Conservation (phyloP, 1,140 invertebrate genomes). For the Drosophila insularis region DNA sequence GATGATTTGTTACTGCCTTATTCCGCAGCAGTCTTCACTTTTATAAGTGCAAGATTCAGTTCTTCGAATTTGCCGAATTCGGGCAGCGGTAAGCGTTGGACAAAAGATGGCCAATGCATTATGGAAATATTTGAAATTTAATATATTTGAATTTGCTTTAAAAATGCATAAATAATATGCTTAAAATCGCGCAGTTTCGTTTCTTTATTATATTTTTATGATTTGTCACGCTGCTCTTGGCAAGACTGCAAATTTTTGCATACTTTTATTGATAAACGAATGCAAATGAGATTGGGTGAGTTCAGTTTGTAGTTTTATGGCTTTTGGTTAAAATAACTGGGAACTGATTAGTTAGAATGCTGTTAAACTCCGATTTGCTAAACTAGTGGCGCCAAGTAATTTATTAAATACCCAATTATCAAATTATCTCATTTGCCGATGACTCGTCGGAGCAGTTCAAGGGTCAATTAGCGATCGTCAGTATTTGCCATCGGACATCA, state of each 20-base stretch:
- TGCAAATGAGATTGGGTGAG: slow-evolving; percentile 49
- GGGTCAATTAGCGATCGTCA: slow-evolving; percentile 55
- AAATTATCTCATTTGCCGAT: slow-evolving; percentile 60
- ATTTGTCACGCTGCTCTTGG: slow-evolving; percentile 41
- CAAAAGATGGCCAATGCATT: slow-evolving; percentile 26
- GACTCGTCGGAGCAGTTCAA: slow-evolving; percentile 60
- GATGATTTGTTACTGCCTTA: slow-evolving; percentile 55
- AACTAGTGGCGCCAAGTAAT: slow-evolving; percentile 73
- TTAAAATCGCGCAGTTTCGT: slow-evolving; percentile 40
- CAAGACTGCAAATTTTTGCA: slow-evolving; percentile 46
- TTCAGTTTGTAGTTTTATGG: slow-evolving; percentile 9
- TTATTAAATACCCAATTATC: slow-evolving; percentile 77
- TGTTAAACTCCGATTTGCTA: slow-evolving; percentile 42
- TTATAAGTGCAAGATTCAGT: slow-evolving; percentile 62
- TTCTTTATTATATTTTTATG: slow-evolving; percentile 55
- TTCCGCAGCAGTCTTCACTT: slow-evolving; percentile 23
- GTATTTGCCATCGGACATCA: background rate
- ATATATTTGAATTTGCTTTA: slow-evolving; percentile 42
- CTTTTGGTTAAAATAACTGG: background rate
- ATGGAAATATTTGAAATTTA: slow-evolving; percentile 35
- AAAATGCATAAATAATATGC: slow-evolving; percentile 65
- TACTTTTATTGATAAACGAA: slow-evolving; percentile 26
- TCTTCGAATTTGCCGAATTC: slow-evolving; percentile 17
- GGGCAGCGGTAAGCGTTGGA: background rate
- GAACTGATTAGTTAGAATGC: background rate